phyloP scores from a whole-genome alignment of 2,888 invertebrate species.

The Craniophora ligustri region DNA sequence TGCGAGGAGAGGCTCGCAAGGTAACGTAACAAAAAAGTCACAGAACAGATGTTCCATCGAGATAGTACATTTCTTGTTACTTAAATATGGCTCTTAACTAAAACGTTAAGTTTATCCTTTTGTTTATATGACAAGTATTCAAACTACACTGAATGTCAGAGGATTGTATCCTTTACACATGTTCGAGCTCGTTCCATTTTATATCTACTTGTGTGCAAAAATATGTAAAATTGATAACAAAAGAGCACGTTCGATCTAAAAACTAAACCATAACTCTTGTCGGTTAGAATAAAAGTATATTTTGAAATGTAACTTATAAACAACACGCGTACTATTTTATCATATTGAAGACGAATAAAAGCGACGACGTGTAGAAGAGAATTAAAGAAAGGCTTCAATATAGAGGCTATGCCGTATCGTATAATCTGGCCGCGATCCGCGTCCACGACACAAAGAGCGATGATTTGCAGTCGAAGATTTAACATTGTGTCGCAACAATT shows the following conservation, averaged over 20 bases:
- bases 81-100: no score
- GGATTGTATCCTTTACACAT: constrained; percentile 31
- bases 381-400: constrained; percentile 21
- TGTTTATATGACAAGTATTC: no score
- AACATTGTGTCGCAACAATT: constrained; percentile 65
- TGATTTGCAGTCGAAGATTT: constrained; percentile 67
- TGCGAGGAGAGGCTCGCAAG: no score
- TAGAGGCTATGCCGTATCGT: constrained; percentile 24
- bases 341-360: no score
- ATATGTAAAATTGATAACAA: constrained; percentile 24
- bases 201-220: constrained; percentile 25
- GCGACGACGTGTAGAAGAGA: neutral
- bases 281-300: constrained; percentile 13
- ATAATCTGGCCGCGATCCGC: constrained; percentile 40
- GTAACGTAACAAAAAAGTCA: constrained; percentile 1
- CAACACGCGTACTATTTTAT: no score
- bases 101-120: no score
- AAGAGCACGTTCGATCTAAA: constrained; percentile 22
- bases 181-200: constrained; percentile 24
- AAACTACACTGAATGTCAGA: constrained; percentile 6
- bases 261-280: constrained; percentile 20
- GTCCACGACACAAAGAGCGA: constrained; percentile 59
- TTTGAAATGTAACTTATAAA: constrained; percentile 10
- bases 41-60: neutral
- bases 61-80: neutral